These are phyloP conservation scores for Pogonomyrmex barbatus DNA, from an alignment of 1,140 invertebrate genomes.

Conservation along the genomic window DNA sequence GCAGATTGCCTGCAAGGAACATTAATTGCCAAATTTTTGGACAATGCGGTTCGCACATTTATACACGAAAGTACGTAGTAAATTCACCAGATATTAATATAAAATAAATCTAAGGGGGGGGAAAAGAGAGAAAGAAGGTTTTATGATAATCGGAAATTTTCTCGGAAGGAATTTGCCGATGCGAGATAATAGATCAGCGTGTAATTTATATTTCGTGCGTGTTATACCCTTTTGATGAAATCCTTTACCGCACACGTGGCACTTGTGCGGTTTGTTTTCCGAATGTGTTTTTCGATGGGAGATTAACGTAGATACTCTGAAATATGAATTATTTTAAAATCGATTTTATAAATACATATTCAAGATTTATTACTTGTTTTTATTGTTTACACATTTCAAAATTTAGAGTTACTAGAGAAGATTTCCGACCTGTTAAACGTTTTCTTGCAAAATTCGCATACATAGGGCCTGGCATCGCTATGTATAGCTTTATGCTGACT, in stretches of 20 bases:
- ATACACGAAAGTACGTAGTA: slow-evolving; percentile 1
- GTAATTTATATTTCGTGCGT: slow-evolving; percentile 20
- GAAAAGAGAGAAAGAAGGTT: background rate
- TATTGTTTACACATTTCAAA: background rate
- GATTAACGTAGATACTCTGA: slow-evolving; percentile 90
- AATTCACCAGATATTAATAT: background rate
- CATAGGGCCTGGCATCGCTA: slow-evolving; percentile 89
- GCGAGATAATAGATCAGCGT: background rate
- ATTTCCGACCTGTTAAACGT: slow-evolving; percentile 89
- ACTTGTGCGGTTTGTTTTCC: slow-evolving; percentile 90
- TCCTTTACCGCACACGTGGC: slow-evolving; percentile 90
- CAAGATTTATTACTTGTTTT: background rate
- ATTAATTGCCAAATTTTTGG: slow-evolving; percentile 16
- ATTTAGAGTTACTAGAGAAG: background rate
- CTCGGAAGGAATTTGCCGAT: background rate
- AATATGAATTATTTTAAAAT: slow-evolving; percentile 64
- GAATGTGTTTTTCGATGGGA: slow-evolving; percentile 92
- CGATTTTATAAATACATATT: background rate
- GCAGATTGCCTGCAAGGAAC: slow-evolving; percentile 87
- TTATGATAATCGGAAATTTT: background rate
- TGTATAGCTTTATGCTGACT: slow-evolving; percentile 92
- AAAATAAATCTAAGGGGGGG: background rate
- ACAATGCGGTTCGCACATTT: background rate
- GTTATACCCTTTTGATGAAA: slow-evolving; percentile 92
- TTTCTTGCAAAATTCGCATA: slow-evolving; percentile 91